Evolutionary conservation across 2,888 invertebrate genomes (phyloP), one percentile per base, ranked within the genome.

Genomic region (Pachymerium ferrugineum): DNA sequence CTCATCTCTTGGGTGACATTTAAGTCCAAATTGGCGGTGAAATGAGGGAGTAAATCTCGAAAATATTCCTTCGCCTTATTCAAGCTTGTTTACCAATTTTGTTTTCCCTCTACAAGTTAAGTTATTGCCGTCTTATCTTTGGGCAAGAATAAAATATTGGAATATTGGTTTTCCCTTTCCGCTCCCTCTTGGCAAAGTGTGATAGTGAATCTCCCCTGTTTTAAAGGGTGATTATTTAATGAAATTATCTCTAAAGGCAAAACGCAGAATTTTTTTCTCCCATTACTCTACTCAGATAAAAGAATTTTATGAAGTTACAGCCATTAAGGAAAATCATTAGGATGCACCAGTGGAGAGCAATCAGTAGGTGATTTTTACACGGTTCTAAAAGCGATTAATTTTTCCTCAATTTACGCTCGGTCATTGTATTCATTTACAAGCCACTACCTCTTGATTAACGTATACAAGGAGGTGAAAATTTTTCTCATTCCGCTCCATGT

Each of bases 291-390:
- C 47, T 54, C 10, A 6, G 22, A n/a, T 22, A 54, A 54, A 22
- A 54, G 16, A 54, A n/a, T n/a, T 22, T 22, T 19, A 47, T 14
- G 47, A 8, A 16, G 16, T 47, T 5, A 54, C 47, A 16, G 10
- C 47, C 47, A 54, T 54, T 54, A 54, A 54, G 22, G 47, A 54
- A 54, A 54, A 54, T 54, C 47, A 54, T 54, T 54, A 54, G 47
- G 10, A 54, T 54, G 47, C 47, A 19, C 16, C 19, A 54, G 19
- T 19, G 47, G 47, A 54, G 47, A 14, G 47, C 47, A 47, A 47
- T 47, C 47, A 47, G 8, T 47, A 2, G 10, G 47, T 47, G 47
- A 47, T 47, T 47, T n/a, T 47, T 16, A 22, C 47, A 54, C 1
- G 22, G 22, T 19, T 19, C 22, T 54, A 54, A 54, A 54, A 54